Conservation (phyloP, 1,140 invertebrate species). For the Heliconius hewitsoni region DNA sequence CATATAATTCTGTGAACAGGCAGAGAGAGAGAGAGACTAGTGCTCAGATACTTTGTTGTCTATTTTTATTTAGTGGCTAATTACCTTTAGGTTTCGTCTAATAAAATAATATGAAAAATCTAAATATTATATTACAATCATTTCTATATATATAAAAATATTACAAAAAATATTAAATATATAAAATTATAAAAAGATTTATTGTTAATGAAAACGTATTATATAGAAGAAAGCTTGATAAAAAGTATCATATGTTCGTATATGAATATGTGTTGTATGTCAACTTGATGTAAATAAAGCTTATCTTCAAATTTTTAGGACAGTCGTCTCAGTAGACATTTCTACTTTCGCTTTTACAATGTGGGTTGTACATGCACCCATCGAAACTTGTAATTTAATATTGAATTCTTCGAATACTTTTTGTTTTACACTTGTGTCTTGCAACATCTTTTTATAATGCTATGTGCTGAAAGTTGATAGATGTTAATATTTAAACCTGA, state of each 20-base stretch:
- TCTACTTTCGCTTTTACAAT: slow-evolving; percentile 19
- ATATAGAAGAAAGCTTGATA: not conserved
- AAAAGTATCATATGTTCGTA: slow-evolving; percentile 1
- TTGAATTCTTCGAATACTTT: slow-evolving; percentile 2
- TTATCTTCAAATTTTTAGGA: slow-evolving; percentile 11
- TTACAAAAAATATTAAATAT: no score
- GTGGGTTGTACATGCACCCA: slow-evolving; percentile 7
- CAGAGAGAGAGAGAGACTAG: not conserved
- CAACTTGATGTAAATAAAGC: slow-evolving; percentile 14
- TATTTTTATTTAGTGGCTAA: not conserved
- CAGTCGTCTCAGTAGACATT: slow-evolving; percentile 14
- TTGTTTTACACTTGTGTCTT: not conserved
- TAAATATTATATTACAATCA: no score
- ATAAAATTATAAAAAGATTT: not conserved
- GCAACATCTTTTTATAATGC: not conserved
- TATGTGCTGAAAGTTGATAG: not conserved
- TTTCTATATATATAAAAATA: no score
- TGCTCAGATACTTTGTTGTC: not conserved
- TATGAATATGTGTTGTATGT: not conserved
- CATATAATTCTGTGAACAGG: not conserved
- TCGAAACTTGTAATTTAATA: not conserved
- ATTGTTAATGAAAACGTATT: not conserved
- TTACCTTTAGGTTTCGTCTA: no score
- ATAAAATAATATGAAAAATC: not conserved
- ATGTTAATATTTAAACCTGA: not conserved